A percentile compares a stretch with the other conserved stretches of the same genome.
These are phyloP conservation scores for Microcebus lehilahytsara DNA, from an alignment of 2,113 vertebrate species.

Conservation along the genomic window DNA sequence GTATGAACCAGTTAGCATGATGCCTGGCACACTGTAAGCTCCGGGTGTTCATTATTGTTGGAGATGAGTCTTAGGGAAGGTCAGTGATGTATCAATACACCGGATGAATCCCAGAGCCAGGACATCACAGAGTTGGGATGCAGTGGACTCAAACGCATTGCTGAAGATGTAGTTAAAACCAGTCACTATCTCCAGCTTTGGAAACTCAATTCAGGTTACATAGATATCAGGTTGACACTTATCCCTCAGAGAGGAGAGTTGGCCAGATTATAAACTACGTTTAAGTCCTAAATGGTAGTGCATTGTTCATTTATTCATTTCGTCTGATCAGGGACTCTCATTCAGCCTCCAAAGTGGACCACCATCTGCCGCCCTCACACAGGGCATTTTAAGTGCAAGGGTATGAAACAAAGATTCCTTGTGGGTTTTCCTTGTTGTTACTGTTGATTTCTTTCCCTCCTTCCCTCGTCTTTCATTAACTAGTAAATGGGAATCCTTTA, in stretches of 20 bases:
- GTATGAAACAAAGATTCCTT: background rate
- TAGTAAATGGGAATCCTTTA: background rate
- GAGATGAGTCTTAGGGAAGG: background rate
- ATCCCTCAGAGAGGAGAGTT: background rate
- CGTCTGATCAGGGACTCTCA: background rate
- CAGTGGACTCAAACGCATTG: background rate
- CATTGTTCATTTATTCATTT: constrained; percentile 27
- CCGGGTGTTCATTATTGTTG: background rate
- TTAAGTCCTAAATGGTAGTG: background rate
- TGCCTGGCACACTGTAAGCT: background rate
- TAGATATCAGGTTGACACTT: constrained; percentile 6
- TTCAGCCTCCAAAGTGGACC: background rate
- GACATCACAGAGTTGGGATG: accelerated
- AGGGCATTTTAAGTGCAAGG: background rate
- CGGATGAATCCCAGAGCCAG: background rate
- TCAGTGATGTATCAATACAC: accelerated
- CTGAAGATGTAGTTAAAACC: background rate
- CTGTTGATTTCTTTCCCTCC: background rate
- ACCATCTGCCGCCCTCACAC: background rate
- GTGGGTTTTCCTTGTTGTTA: background rate
- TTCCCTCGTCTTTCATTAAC: background rate
- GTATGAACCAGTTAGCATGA: background rate
- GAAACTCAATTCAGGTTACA: background rate
- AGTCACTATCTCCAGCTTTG: background rate
- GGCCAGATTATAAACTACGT: background rate